phyloP scores from a whole-genome alignment of 2,888 invertebrate species.

The Elegia similella region DNA sequence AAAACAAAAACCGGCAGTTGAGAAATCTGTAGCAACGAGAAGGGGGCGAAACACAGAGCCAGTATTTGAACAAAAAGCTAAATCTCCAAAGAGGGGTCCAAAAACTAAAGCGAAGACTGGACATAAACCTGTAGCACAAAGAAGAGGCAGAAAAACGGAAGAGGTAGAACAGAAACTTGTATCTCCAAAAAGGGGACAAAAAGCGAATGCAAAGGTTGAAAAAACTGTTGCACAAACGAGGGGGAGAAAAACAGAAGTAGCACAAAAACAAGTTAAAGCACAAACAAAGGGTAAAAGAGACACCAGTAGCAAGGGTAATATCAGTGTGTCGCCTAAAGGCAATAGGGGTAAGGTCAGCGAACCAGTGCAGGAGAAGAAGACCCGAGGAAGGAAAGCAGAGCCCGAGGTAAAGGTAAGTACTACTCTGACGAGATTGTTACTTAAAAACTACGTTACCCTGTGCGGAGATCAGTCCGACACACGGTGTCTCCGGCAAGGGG shows the following conservation, averaged over 20 bases:
- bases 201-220: background rate
- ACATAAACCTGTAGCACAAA: background rate
- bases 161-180: background rate
- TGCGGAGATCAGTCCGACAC: too few relatives aligned
- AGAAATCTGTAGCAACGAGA: slow-evolving; percentile 16
- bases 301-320: background rate
- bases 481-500: too few relatives aligned
- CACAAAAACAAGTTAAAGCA: background rate
- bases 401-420: slow-evolving; percentile 16
- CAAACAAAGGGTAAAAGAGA: background rate
- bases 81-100: background rate
- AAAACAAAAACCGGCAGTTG: background rate
- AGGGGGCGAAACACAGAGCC: slow-evolving; percentile 15
- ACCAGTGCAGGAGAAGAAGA: slow-evolving; percentile 24
- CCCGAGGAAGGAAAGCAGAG: slow-evolving; percentile 16
- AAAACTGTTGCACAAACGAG: background rate
- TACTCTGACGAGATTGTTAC: too few relatives aligned
- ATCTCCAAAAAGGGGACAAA: slow-evolving; percentile 2
- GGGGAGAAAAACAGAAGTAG: background rate
- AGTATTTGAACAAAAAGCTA: slow-evolving; percentile 8
- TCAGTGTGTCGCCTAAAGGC: slow-evolving; percentile 13
- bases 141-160: background rate
- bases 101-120: background rate
- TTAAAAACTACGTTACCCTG: too few relatives aligned
- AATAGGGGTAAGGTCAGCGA: slow-evolving; percentile 36